A percentile compares a stretch with the other conserved stretches of the same genome.
Evolutionary conservation across 2,113 vertebrate species (phyloP).

Genomic region (Vimba vimba): DNA sequence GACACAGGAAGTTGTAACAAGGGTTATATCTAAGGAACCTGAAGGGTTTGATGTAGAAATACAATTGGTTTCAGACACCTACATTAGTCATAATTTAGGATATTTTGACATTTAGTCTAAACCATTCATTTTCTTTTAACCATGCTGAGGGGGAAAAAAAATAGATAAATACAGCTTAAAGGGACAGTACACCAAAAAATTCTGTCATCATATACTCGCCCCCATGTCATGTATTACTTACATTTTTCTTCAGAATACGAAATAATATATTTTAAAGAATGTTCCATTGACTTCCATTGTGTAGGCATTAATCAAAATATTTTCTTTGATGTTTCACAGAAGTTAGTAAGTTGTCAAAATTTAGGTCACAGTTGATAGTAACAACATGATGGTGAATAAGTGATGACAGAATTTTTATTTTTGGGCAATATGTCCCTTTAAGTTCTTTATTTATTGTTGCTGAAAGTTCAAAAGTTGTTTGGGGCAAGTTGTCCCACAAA

Average conservation of each 20-base stretch:
- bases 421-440: background rate
- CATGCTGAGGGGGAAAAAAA: background rate
- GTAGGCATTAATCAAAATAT: background rate
- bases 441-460: background rate
- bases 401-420: background rate
- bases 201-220: background rate
- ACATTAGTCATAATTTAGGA: background rate
- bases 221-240: background rate
- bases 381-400: background rate
- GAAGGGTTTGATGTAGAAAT: background rate
- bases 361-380: background rate
- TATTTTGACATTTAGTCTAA: background rate
- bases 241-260: background rate
- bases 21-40: background rate
- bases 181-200: background rate
- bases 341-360: background rate
- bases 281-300: background rate
- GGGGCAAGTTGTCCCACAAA: background rate
- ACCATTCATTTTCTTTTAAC: background rate
- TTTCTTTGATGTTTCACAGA: background rate
- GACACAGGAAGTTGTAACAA: background rate
- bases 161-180: background rate
- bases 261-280: background rate
- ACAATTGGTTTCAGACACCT: background rate
- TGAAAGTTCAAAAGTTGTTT: background rate